Percentiles rank a stretch among this genome's conserved stretches.
Conservation (phyloP, 2,113 vertebrate species). For the Leucopsar rothschildi region DNA sequence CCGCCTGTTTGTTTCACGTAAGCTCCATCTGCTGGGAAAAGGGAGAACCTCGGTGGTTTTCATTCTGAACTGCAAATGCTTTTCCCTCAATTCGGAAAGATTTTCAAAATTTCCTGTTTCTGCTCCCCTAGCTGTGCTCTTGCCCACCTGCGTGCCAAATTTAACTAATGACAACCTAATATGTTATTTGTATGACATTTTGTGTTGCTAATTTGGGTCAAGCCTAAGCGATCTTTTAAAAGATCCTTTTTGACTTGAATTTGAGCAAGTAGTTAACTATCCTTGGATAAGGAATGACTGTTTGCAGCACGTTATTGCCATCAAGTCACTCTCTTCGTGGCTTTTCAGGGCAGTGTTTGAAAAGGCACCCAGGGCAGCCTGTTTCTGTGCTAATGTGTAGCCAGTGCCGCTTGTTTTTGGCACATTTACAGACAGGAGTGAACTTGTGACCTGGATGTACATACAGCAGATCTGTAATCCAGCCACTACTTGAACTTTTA, state of each 20-base stretch:
- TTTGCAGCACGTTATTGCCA: not conserved
- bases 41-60: not conserved
- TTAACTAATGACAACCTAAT: not conserved
- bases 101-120: not conserved
- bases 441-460: not conserved
- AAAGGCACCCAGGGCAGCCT: not conserved
- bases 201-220: not conserved
- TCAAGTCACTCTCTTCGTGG: not conserved
- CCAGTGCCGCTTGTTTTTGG: not conserved
- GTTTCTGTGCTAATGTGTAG: not conserved
- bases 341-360: not conserved
- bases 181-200: not conserved
- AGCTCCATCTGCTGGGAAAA: constrained; percentile 52
- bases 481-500: constrained; percentile 29
- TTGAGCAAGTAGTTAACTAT: not conserved
- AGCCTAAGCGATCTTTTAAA: not conserved
- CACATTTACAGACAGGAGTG: not conserved
- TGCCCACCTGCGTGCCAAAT: not conserved
- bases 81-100: not conserved
- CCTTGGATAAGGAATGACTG: not conserved
- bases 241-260: not conserved
- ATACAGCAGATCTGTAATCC: not conserved
- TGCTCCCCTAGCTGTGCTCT: not conserved
- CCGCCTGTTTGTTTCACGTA: not conserved
- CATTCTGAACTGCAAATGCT: not conserved